Evolutionary conservation across 1,140 invertebrate species (phyloP).

Genomic region (Ostrea edulis): DNA sequence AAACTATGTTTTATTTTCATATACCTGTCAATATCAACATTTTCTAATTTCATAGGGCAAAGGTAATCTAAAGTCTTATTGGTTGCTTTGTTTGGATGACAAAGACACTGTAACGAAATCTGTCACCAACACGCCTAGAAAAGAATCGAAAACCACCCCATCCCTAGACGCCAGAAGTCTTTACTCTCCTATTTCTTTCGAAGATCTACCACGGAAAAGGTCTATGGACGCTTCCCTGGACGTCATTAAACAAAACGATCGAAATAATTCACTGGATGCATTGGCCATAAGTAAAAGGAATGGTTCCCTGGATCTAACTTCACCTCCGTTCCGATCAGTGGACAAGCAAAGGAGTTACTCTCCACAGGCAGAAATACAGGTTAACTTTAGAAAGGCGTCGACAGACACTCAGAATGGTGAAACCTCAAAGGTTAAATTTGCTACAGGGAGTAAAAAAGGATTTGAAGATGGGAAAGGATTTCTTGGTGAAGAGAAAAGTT

Average conservation of each 20-base stretch:
- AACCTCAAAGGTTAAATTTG: neutral
- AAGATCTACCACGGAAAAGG: slow-evolving; percentile 56
- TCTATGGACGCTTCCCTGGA: slow-evolving; percentile 2
- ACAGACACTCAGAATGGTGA: neutral
- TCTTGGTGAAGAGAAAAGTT: slow-evolving; percentile 25
- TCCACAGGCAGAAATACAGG: neutral
- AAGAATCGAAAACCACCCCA: neutral
- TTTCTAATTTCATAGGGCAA: slow-evolving; percentile 67
- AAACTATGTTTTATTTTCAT: no score
- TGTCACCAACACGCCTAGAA: neutral
- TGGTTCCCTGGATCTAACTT: neutral
- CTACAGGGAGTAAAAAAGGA: neutral
- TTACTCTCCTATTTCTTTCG: slow-evolving; percentile 74
- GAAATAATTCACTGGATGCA: neutral
- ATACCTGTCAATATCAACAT: no score
- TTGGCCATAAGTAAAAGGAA: neutral
- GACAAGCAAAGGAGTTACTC: neutral
- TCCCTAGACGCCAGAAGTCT: slow-evolving; percentile 51
- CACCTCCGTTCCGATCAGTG: neutral
- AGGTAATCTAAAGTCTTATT: slow-evolving; percentile 73
- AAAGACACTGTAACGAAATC: slow-evolving; percentile 27
- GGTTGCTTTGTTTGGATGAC: slow-evolving; percentile 64
- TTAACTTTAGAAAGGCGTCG: neutral
- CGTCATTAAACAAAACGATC: neutral
- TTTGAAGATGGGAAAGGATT: neutral